Percentiles rank a stretch among this genome's conserved stretches.
Evolutionary conservation across 2,888 invertebrate genomes (phyloP).

Genomic region (Brachypalpus laphriformis): DNA sequence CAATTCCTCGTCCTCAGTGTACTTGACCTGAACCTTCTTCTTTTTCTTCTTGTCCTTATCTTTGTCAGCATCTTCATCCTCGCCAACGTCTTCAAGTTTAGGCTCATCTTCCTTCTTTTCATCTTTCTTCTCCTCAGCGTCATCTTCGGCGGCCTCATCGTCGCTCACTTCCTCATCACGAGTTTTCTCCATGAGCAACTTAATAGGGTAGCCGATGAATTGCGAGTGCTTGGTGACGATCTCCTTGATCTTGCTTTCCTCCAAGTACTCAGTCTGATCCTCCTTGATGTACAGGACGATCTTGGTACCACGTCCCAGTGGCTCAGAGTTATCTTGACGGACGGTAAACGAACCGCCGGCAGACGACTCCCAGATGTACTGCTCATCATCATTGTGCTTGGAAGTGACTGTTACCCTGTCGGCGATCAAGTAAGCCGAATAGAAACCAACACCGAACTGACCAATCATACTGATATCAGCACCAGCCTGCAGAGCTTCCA

Average conservation of each 20-base stretch:
- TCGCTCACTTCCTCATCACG: slow-evolving; percentile 96
- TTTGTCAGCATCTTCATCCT: slow-evolving; percentile 87
- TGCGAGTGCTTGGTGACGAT: slow-evolving; percentile 98
- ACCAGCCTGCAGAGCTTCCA: slow-evolving; percentile 98
- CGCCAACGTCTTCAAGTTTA: slow-evolving; percentile 84
- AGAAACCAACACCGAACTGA: slow-evolving; percentile 99
- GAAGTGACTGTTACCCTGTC: slow-evolving; percentile 95
- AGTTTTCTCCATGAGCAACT: slow-evolving; percentile 95
- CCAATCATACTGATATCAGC: slow-evolving; percentile 99
- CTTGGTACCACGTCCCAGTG: slow-evolving; percentile 93
- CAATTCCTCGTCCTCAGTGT: slow-evolving; percentile 98
- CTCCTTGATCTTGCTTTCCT: slow-evolving; percentile 95
- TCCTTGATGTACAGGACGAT: slow-evolving; percentile 96
- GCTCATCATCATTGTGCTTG: slow-evolving; percentile 98
- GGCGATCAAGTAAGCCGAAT: slow-evolving; percentile 97
- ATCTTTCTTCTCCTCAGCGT: slow-evolving; percentile 88
- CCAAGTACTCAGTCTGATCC: slow-evolving; percentile 94
- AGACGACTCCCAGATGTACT: slow-evolving; percentile 97
- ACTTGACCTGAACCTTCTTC: slow-evolving; percentile 99
- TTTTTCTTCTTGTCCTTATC: slow-evolving; percentile 93
- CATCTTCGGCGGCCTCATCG: slow-evolving; percentile 91
- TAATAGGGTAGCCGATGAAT: slow-evolving; percentile 98
- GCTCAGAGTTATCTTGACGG: slow-evolving; percentile 88
- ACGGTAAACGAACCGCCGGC: slow-evolving; percentile 98
- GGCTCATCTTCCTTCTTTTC: slow-evolving; percentile 84